Conservation (phyloP, 1,140 invertebrate genomes). For the Lasioglossum albipes region DNA sequence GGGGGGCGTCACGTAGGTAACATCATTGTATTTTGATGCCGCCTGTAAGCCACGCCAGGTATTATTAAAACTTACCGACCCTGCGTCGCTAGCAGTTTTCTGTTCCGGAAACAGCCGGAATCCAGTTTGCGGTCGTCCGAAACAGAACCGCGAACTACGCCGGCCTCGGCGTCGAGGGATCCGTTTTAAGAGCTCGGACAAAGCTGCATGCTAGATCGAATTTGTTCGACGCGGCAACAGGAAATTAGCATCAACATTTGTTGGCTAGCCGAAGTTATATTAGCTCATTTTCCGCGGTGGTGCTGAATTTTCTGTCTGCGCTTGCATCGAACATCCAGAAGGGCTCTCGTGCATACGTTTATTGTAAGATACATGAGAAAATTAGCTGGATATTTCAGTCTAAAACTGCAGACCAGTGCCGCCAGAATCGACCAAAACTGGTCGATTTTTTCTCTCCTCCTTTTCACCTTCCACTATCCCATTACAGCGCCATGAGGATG, state of each 20-base stretch:
- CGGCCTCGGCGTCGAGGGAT: background rate
- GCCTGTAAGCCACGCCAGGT: conserved; percentile 30
- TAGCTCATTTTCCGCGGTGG: background rate
- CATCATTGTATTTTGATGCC: conserved; percentile 40
- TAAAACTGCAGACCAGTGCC: too few relatives aligned
- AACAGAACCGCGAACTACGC: too few relatives aligned
- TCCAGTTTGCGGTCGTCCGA: conserved; percentile 19
- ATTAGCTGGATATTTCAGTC: too few relatives aligned
- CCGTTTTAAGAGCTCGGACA: background rate
- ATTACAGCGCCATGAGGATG: too few relatives aligned
- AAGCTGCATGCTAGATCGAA: background rate
- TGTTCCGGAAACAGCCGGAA: background rate
- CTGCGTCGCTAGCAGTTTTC: conserved; percentile 24
- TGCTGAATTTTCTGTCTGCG: too few relatives aligned
- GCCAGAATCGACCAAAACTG: too few relatives aligned
- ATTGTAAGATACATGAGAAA: too few relatives aligned
- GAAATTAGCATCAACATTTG: background rate
- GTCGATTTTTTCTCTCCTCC: too few relatives aligned
- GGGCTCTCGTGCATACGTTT: too few relatives aligned
- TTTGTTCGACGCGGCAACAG: background rate
- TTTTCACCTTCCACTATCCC: too few relatives aligned
- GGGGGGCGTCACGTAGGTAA: conserved; percentile 21
- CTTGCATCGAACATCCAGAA: too few relatives aligned
- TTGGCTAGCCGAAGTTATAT: background rate
- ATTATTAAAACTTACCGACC: conserved; percentile 58